Conservation (phyloP, 2,113 vertebrate species). For the Phainopepla nitens region DNA sequence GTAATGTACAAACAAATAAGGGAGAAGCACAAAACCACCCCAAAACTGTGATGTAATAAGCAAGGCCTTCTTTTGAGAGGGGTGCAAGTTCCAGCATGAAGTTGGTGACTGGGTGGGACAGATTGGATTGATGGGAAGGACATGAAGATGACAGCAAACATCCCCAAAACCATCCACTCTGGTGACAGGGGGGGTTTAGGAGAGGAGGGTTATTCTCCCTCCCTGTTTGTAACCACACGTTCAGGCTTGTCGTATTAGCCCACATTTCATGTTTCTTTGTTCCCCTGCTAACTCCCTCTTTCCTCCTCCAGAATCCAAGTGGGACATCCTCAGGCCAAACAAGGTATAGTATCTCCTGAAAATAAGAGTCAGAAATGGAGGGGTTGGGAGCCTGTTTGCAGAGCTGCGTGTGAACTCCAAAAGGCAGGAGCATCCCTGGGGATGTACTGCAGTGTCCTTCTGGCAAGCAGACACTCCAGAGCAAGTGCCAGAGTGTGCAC, state of each 20-base stretch:
- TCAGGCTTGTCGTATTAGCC: not conserved
- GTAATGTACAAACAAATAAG: not conserved
- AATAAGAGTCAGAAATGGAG: not conserved
- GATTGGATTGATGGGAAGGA: not conserved
- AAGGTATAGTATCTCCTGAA: slow-evolving; percentile 66
- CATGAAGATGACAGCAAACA: not conserved
- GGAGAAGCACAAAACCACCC: not conserved
- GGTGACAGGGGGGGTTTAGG: not conserved
- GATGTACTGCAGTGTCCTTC: not conserved
- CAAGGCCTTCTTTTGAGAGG: not conserved
- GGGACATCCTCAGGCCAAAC: slow-evolving; percentile 64
- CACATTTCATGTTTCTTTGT: not conserved
- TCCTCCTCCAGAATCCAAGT: slow-evolving; percentile 60
- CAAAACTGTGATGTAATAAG: not conserved
- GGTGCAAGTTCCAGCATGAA: not conserved
- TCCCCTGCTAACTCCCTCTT: not conserved
- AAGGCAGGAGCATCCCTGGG: rapidly evolving
- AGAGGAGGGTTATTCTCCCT: not conserved
- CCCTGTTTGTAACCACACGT: rapidly evolving
- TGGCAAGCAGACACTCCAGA: not conserved
- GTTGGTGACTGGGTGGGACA: not conserved
- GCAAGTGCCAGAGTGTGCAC: not conserved
- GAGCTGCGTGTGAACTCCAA: not conserved
- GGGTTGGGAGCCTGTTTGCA: not conserved
- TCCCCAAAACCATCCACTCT: not conserved